These are phyloP conservation scores for Ichneumoninae sp. DNA, from an alignment of 2,888 invertebrate genomes.

Conservation along the genomic window DNA sequence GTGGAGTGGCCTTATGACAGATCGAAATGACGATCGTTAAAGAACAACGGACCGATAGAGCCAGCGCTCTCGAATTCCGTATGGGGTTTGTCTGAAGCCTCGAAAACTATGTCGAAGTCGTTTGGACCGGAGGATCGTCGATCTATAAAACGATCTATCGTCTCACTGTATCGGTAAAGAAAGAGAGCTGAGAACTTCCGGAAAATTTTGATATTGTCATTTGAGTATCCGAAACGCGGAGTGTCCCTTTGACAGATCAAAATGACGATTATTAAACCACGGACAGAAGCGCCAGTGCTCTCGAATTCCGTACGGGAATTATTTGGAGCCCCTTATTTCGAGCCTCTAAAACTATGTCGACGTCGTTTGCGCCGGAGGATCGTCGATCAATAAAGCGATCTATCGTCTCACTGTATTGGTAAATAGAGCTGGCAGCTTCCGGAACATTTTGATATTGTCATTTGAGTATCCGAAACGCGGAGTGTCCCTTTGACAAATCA, in stretches of 20 bases:
- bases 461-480: conserved; percentile 29
- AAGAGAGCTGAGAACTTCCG: conserved; percentile 21
- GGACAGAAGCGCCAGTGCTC: neutral
- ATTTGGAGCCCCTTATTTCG: neutral
- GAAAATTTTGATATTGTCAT: conserved; percentile 39
- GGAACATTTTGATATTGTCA: conserved; percentile 36
- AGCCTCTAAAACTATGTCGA: conserved; percentile 1
- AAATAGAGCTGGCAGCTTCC: conserved; percentile 23
- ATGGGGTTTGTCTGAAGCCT: neutral
- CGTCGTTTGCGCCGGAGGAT: conserved; percentile 26
- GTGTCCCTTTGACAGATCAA: conserved; percentile 57
- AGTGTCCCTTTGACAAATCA: conserved; percentile 52
- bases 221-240: conserved; percentile 29
- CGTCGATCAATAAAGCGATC: conserved; percentile 62
- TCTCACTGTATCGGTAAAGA: conserved; percentile 27
- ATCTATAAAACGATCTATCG: conserved; percentile 58
- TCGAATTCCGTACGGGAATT: neutral
- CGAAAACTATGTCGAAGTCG: neutral
- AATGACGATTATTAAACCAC: conserved; percentile 58
- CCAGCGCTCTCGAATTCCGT: neutral
- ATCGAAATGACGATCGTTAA: conserved; percentile 64
- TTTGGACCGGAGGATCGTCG: conserved; percentile 47
- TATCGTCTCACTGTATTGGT: conserved; percentile 42
- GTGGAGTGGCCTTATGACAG: conserved; percentile 57
- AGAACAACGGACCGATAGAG: neutral